Evolutionary conservation across 1,140 invertebrate species (phyloP).

Genomic region (Drosophila cardini): DNA sequence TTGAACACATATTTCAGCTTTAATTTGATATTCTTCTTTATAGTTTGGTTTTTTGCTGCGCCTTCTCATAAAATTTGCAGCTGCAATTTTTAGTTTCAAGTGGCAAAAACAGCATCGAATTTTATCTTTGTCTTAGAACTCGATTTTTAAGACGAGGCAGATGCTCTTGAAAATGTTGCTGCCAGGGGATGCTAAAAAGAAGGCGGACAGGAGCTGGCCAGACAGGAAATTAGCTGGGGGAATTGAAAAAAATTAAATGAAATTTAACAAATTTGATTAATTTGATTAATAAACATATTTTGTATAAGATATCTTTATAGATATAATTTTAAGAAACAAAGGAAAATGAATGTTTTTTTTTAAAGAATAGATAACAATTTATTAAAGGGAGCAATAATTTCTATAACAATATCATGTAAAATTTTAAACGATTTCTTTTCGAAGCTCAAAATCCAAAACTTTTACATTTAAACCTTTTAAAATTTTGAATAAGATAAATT

Average conservation of each 20-base stretch:
- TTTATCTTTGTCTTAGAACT: slow-evolving; percentile 10
- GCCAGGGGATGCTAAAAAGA: background rate
- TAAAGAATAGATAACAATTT: too few species aligned
- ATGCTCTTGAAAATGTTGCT: slow-evolving; percentile 1
- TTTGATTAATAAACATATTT: background rate
- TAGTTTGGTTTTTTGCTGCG: too few species aligned
- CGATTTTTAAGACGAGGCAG: slow-evolving; percentile 7
- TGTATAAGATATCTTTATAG: too few species aligned
- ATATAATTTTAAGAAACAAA: too few species aligned
- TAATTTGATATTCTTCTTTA: slow-evolving; percentile 44
- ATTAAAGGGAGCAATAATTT: too few species aligned
- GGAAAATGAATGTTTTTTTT: too few species aligned
- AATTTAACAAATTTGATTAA: background rate
- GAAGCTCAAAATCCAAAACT: too few species aligned
- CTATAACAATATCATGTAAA: too few species aligned
- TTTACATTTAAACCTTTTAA: too few species aligned
- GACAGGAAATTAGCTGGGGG: slow-evolving; percentile 22
- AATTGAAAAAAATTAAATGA: background rate
- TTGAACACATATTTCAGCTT: slow-evolving; percentile 57
- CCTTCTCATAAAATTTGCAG: slow-evolving; percentile 18
- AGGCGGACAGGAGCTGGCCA: background rate
- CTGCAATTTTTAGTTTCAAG: slow-evolving; percentile 19
- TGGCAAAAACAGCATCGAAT: background rate
- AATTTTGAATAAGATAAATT: too few species aligned
- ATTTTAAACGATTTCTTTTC: too few species aligned